A percentile compares a stretch with the other conserved stretches of the same genome.
Conservation (phyloP, 1,140 invertebrate genomes). For the Scaptodrosophila lebanonensis region DNA sequence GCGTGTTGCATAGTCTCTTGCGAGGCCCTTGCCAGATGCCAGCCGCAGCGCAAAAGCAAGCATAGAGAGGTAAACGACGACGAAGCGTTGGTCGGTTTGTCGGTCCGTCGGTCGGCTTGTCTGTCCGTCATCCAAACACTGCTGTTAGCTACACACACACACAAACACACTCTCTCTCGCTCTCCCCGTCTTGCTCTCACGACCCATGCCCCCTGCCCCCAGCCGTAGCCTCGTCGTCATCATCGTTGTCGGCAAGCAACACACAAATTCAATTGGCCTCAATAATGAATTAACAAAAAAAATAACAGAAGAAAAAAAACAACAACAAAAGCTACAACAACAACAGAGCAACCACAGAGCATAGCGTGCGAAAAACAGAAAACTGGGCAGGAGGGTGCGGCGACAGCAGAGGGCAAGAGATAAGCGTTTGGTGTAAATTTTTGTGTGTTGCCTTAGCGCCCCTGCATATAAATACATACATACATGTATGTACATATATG, state of each 20-base stretch:
- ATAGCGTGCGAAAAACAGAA: conserved; percentile 58
- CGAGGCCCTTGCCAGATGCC: conserved; percentile 62
- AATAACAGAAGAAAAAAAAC: conserved; percentile 30
- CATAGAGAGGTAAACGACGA: conserved; percentile 40
- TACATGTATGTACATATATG: background rate
- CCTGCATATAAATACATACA: background rate
- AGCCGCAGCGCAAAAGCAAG: conserved; percentile 43
- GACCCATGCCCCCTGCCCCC: too few relatives aligned
- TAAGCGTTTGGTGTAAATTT: conserved; percentile 51
- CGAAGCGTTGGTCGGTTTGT: conserved; percentile 17
- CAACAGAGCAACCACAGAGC: conserved; percentile 13
- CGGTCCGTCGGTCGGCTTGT: conserved; percentile 37
- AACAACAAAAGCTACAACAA: conserved; percentile 31
- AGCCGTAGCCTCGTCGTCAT: too few relatives aligned
- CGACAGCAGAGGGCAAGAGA: conserved; percentile 23
- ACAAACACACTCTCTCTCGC: conserved; percentile 9
- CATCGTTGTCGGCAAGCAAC: conserved; percentile 8
- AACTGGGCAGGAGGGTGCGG: conserved; percentile 2
- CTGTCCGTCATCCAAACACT: conserved; percentile 65
- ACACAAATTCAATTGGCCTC: conserved; percentile 73
- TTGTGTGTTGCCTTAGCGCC: background rate
- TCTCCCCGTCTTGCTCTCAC: too few relatives aligned
- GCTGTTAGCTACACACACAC: conserved; percentile 52
- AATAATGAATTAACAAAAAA: conserved; percentile 74
- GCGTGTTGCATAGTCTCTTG: conserved; percentile 72